phyloP scores from a whole-genome alignment of 2,888 invertebrate species.

The Polydesmus complanatus region DNA sequence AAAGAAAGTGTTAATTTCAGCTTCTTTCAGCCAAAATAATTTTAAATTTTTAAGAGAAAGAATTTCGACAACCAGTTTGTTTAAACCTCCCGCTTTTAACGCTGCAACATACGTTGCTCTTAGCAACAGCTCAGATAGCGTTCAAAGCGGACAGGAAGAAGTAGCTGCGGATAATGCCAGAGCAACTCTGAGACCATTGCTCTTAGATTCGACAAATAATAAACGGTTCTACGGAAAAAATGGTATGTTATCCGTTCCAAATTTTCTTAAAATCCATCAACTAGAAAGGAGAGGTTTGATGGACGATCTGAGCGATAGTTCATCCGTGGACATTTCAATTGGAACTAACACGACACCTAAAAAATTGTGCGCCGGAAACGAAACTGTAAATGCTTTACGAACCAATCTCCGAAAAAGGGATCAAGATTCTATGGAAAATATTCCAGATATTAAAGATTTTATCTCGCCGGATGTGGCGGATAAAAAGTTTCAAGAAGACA shows the following conservation, averaged over 20 bases:
- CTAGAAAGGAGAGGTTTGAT: slow-evolving; percentile 10
- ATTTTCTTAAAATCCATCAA: slow-evolving; percentile 36
- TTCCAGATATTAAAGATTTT: slow-evolving; percentile 13
- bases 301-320: slow-evolving; percentile 15
- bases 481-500: slow-evolving; percentile 8
- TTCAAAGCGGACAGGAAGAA: slow-evolving; percentile 15
- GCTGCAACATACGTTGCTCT: slow-evolving; percentile 16
- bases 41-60: slow-evolving; percentile 13
- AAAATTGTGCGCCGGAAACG: background rate
- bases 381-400: background rate
- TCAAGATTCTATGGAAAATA: slow-evolving; percentile 13
- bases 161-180: background rate
- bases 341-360: background rate
- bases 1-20: slow-evolving; percentile 2
- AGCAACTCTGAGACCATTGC: background rate
- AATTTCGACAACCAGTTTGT: slow-evolving; percentile 17
- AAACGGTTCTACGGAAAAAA: slow-evolving; percentile 27
- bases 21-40: slow-evolving; percentile 14
- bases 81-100: slow-evolving; percentile 13
- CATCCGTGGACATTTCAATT: slow-evolving; percentile 11
- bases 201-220: background rate
- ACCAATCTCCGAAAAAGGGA: background rate
- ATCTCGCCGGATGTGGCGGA: background rate
- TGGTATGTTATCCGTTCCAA: slow-evolving; percentile 59
- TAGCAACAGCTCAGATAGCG: slow-evolving; percentile 18